These are phyloP conservation scores for Aspiorhynchus laticeps DNA, from an alignment of 2,113 vertebrate species.

Conservation along the genomic window DNA sequence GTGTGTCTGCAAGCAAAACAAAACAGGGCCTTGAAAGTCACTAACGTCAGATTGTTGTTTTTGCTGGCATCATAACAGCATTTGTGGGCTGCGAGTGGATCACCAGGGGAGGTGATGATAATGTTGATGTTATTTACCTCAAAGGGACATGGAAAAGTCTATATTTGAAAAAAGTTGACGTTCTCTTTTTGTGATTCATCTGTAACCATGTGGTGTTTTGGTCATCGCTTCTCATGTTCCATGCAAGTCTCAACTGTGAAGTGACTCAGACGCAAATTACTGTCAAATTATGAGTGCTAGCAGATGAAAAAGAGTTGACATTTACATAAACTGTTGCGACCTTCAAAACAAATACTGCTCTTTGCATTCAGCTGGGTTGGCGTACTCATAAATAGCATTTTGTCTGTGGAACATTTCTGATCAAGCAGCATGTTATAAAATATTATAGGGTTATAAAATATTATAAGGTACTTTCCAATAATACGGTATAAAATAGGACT, in stretches of 20 bases:
- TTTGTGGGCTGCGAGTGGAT: slow-evolving; percentile 31
- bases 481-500: not conserved
- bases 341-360: slow-evolving; percentile 7
- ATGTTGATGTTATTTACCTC: slow-evolving; percentile 48
- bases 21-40: not conserved
- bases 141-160: slow-evolving; percentile 1
- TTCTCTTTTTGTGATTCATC: slow-evolving; percentile 48
- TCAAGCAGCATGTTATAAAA: not conserved
- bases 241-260: slow-evolving; percentile 26
- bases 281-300: slow-evolving; percentile 32
- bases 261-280: slow-evolving; percentile 49
- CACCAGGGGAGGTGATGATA: slow-evolving; percentile 49
- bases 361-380: not conserved
- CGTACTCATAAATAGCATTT: not conserved
- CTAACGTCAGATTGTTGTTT: not conserved
- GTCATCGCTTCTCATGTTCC: slow-evolving; percentile 45
- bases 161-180: slow-evolving; percentile 25
- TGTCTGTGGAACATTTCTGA: not conserved
- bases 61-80: slow-evolving; percentile 40
- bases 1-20: not conserved
- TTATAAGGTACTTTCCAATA: not conserved
- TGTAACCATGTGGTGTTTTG: slow-evolving; percentile 42
- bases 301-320: slow-evolving; percentile 38
- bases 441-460: not conserved
- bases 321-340: slow-evolving; percentile 42